Evolutionary conservation across 2,797 vertebrate species (phyloP).

Genomic region (Rhabdomys pumilio): DNA sequence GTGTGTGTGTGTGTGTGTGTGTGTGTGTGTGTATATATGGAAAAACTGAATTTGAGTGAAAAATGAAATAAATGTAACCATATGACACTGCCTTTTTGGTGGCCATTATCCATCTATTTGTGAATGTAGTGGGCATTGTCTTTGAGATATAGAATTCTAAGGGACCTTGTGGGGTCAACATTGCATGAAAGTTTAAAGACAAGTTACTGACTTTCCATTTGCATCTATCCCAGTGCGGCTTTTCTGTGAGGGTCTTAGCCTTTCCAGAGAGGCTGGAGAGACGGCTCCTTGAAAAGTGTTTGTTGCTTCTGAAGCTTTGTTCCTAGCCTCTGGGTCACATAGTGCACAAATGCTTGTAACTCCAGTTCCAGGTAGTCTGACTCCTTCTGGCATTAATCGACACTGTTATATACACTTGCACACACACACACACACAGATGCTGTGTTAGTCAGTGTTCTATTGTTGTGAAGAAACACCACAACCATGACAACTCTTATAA

Average conservation of each 20-base stretch:
- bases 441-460: neutral
- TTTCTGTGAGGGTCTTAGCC: neutral
- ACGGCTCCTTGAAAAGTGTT: neutral
- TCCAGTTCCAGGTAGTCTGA: neutral
- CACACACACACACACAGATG: neutral
- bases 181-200: neutral
- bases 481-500: neutral
- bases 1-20: too few relatives aligned
- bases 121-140: neutral
- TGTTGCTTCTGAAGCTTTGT: neutral
- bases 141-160: neutral
- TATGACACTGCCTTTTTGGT: neutral
- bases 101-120: neutral
- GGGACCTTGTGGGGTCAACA: neutral
- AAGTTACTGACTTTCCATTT: neutral
- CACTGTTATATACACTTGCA: neutral
- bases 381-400: neutral
- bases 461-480: neutral
- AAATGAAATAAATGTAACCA: slow-evolving; percentile 22
- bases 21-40: too few relatives aligned
- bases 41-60: slow-evolving; percentile 35
- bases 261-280: neutral
- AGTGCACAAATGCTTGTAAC: neutral
- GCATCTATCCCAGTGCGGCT: neutral
- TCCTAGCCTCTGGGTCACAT: neutral